Percentiles rank a stretch among this genome's conserved stretches.
Evolutionary conservation across 2,797 vertebrate genomes (phyloP).

Genomic region (Anomalospiza imberbis): DNA sequence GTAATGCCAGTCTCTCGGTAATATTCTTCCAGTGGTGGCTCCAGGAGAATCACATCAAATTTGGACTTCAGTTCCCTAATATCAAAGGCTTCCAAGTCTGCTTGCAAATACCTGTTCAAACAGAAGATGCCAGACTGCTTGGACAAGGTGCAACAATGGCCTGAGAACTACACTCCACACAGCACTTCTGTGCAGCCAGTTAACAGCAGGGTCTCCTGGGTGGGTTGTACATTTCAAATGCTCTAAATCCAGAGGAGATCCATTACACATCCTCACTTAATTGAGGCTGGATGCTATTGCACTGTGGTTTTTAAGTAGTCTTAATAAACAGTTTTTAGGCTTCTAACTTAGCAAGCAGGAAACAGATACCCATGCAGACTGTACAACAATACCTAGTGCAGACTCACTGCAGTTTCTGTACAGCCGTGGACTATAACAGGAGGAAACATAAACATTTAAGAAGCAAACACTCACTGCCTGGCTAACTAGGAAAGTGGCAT

Average conservation of each 20-base stretch:
- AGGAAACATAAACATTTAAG: neutral
- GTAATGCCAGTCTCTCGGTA: constrained; percentile 96
- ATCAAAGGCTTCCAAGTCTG: constrained; percentile 92
- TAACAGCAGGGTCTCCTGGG: neutral
- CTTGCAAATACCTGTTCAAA: constrained; percentile 90
- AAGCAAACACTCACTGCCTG: neutral
- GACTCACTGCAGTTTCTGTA: neutral
- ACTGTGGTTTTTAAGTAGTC: neutral
- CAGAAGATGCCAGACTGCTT: neutral
- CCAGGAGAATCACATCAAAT: constrained; percentile 96
- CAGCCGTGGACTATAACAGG: accelerated
- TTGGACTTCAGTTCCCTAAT: constrained; percentile 91
- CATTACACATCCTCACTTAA: neutral
- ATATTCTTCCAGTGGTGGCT: constrained; percentile 94
- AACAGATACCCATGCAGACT: neutral
- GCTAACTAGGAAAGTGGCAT: neutral
- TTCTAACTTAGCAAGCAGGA: neutral
- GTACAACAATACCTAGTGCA: neutral
- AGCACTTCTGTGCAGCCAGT: neutral
- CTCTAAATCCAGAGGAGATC: neutral
- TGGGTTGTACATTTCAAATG: neutral
- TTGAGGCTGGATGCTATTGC: neutral
- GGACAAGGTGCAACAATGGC: neutral
- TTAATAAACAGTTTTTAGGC: neutral
- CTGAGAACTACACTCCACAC: neutral